These are phyloP conservation scores for Standfussiana lucernea DNA, from an alignment of 2,888 invertebrate genomes.

Conservation along the genomic window DNA sequence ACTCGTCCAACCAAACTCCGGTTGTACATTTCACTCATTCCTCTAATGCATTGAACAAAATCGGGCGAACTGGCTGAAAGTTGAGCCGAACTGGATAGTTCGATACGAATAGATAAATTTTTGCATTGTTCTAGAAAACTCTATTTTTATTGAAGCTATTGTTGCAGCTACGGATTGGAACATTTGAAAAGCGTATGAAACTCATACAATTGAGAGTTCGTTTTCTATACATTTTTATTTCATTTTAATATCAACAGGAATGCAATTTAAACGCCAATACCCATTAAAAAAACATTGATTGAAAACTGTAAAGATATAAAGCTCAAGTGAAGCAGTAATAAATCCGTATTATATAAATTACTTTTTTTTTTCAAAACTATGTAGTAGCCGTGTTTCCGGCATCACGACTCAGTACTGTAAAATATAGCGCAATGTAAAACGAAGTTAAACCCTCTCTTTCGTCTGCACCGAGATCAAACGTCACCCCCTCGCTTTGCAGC, in stretches of 20 bases:
- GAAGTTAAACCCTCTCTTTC: conserved; percentile 46
- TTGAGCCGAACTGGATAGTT: conserved; percentile 22
- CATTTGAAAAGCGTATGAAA: conserved; percentile 35
- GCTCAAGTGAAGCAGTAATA: neutral
- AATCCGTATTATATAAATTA: conserved; percentile 1
- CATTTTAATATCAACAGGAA: neutral
- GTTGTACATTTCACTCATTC: conserved; percentile 18
- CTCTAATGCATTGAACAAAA: conserved; percentile 40
- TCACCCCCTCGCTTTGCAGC: conserved; percentile 53
- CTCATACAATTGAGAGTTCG: conserved; percentile 11
- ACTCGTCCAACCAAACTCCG: neutral
- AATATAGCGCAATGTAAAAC: conserved; percentile 42
- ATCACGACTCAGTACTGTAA: conserved; percentile 30
- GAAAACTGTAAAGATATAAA: neutral
- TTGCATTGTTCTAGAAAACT: conserved; percentile 48
- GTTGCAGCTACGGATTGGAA: conserved; percentile 38
- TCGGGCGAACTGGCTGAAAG: conserved; percentile 9
- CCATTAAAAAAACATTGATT: neutral
- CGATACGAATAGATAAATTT: conserved; percentile 36
- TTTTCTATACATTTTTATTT: conserved; percentile 28
- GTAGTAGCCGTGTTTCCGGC: conserved; percentile 10
- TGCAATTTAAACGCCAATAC: neutral
- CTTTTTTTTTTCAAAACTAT: conserved; percentile 18
- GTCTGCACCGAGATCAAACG: conserved; percentile 64
- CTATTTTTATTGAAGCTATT: conserved; percentile 35